Evolutionary conservation across 2,113 vertebrate genomes (phyloP), one percentile per base, ranked within the genome.

Genomic region (Passer montanus): DNA sequence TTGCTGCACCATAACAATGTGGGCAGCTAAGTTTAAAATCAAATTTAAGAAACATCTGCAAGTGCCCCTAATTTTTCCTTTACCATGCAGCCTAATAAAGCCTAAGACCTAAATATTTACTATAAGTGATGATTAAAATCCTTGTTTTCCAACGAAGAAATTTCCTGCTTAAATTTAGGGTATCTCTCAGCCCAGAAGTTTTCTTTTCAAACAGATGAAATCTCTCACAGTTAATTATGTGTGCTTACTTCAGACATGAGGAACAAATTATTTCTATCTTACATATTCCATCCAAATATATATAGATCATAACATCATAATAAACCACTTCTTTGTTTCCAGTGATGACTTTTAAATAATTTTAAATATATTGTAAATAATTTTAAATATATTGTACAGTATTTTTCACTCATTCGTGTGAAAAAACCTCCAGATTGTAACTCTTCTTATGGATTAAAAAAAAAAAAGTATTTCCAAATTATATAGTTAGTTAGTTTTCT

Each of bases 1-100:
- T 0, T 21, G 37, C 10, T 62, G n/a, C 20, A 18, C 15, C 33
- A 19, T 10, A 47, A 46, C 3, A 26, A 43, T 0, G 3, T 2
- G 7, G n/a, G 26, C 15, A 64, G 35, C 22, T 41, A 7, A 50
- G 19, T 30, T 60, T 15, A 53, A 82, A n/a, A 3, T 78, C 17
- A 52, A 4, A 81, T 80, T 52, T 56, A 44, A 43, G 28, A 27
- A 58, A 59, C 11, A 70, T 30, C 39, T 84, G 9, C 33, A 87
- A 44, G 17, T 66, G 15, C 10, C 19, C 12, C 19, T 41, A 31
- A 23, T 30, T 53, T 50, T 18, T 47, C 55, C 52, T 74, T 73
- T 63, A 31, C 23, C 22, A n/a, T 19, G 44, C 3, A 89, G 37
- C 35, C 26, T 28, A 46, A 62, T 22, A 58, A 94, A 90, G 30